Conservation (phyloP, 1,140 invertebrate species). For the Antheraea pernyi region DNA sequence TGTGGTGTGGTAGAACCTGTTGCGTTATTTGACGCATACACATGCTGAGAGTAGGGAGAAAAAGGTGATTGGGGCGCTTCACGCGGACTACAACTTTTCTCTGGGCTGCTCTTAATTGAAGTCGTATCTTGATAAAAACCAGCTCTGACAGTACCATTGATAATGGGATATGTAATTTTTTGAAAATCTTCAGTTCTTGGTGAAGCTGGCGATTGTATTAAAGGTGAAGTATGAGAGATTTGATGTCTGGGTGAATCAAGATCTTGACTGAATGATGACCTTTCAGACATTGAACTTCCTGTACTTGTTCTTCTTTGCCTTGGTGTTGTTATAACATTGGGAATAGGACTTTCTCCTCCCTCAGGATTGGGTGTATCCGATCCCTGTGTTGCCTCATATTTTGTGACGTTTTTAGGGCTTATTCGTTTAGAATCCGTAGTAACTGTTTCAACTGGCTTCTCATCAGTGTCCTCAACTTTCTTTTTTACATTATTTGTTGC, state of each 20-base stretch:
- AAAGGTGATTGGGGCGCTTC: constrained; percentile 82
- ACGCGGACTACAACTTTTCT: constrained; percentile 84
- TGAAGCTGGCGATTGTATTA: constrained; percentile 82
- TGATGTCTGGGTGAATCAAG: constrained; percentile 84
- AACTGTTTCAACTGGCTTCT: constrained; percentile 51
- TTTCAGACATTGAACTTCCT: constrained; percentile 86
- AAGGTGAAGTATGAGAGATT: constrained; percentile 83
- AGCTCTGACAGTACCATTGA: constrained; percentile 86
- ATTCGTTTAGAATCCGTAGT: constrained; percentile 46
- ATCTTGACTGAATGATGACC: constrained; percentile 88
- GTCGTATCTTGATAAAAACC: constrained; percentile 90
- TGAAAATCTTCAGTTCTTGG: constrained; percentile 80
- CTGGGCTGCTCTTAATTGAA: constrained; percentile 85
- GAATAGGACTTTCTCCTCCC: constrained; percentile 73
- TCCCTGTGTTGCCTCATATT: constrained; percentile 58
- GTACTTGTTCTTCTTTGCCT: constrained; percentile 84
- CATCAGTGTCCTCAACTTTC: constrained; percentile 64
- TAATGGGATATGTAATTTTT: constrained; percentile 82
- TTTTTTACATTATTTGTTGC: constrained; percentile 64
- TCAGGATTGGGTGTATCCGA: constrained; percentile 58
- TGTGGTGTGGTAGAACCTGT: constrained; percentile 60
- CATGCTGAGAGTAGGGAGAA: constrained; percentile 82
- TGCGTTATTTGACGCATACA: constrained; percentile 79
- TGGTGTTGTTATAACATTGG: constrained; percentile 50
- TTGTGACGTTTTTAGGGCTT: constrained; percentile 53